phyloP scores from a whole-genome alignment of 2,113 vertebrate genomes.

The Tychaedon coryphoeus region DNA sequence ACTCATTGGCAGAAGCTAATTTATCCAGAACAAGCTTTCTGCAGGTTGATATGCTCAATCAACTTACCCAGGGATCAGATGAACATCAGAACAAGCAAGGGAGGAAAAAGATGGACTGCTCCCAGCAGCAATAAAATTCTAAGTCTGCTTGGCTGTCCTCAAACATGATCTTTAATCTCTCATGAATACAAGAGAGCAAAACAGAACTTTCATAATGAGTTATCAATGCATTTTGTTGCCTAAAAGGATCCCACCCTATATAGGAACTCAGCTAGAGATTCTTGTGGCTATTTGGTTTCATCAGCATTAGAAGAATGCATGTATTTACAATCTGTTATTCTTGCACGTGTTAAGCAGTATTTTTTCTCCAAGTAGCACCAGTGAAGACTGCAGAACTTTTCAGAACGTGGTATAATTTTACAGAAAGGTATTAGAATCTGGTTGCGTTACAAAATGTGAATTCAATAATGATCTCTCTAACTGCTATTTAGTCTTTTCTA shows the following conservation, averaged over 20 bases:
- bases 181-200: background rate
- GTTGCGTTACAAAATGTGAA: background rate
- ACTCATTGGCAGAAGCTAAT: background rate
- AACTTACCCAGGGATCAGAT: background rate
- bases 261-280: background rate
- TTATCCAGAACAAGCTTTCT: background rate
- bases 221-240: background rate
- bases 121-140: background rate
- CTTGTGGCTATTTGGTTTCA: background rate
- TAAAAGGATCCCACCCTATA: background rate
- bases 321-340: background rate
- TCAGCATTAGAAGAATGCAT: background rate
- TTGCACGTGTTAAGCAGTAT: background rate
- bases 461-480: background rate
- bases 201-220: background rate
- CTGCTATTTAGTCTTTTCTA: background rate
- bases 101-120: background rate
- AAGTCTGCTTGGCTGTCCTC: background rate
- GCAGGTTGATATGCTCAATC: background rate
- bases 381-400: background rate
- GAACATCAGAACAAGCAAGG: background rate
- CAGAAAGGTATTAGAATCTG: background rate
- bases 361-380: background rate
- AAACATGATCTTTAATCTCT: background rate
- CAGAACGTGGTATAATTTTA: background rate